A percentile compares a stretch with the other conserved stretches of the same genome.
Evolutionary conservation across 2,888 invertebrate genomes (phyloP).

Genomic region (Zele albiditarsus): DNA sequence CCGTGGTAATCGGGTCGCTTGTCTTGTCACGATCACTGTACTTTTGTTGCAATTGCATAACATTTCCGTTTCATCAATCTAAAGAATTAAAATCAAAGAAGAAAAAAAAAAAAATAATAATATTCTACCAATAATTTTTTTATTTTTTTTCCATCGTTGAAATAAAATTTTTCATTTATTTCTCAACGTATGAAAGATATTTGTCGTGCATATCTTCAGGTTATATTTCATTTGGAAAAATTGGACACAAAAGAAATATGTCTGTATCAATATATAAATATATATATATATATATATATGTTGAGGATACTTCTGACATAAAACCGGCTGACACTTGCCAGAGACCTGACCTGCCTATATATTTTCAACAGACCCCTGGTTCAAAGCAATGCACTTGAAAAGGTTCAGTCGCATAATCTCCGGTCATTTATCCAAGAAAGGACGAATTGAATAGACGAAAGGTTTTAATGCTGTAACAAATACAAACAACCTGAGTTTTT

Average conservation of each 20-base stretch:
- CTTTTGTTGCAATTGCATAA: conserved; percentile 12
- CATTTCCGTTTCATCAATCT: not conserved
- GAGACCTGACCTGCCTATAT: conserved; percentile 47
- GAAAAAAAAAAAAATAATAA: not conserved
- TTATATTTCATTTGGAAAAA: not conserved
- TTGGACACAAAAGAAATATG: not conserved
- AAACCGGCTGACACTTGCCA: conserved; percentile 45
- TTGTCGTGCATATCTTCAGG: not conserved
- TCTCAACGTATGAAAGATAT: not conserved
- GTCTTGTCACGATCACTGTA: conserved; percentile 12
- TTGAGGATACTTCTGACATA: not conserved
- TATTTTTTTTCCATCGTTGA: not conserved
- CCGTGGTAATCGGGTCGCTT: conserved; percentile 9
- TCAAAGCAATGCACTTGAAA: conserved; percentile 31
- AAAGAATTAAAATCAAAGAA: not conserved
- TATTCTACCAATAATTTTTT: not conserved
- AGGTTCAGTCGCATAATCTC: conserved; percentile 23
- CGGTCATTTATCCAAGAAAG: conserved; percentile 13
- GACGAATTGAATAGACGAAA: not conserved
- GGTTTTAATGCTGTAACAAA: not conserved
- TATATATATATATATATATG: too few species aligned
- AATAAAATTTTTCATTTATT: not conserved
- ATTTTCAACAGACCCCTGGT: conserved; percentile 14
- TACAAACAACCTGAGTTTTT: not conserved
- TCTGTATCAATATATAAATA: not conserved